Conservation (phyloP, 2,797 vertebrate species). For the Anisognathus igniventris region DNA sequence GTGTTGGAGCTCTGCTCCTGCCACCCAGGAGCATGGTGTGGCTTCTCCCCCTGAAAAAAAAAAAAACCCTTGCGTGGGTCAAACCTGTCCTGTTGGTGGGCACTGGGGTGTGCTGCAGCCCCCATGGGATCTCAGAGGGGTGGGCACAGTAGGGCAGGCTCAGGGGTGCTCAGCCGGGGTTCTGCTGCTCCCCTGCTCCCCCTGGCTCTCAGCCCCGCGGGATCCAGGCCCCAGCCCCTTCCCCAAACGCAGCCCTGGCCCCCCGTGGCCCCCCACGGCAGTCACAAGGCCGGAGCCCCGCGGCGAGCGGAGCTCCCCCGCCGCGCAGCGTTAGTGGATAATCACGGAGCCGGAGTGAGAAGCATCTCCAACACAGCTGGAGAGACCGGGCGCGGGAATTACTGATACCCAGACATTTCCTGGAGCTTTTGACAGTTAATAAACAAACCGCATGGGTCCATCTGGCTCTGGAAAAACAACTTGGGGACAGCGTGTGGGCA, state of each 20-base stretch:
- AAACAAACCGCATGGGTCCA: not conserved
- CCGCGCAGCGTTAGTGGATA: not conserved
- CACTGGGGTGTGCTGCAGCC: not conserved
- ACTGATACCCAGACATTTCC: slow-evolving; percentile 9
- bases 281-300: not conserved
- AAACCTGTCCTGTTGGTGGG: rapidly evolving
- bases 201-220: rapidly evolving
- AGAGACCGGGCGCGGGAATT: not conserved
- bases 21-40: rapidly evolving
- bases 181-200: not conserved
- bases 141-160: rapidly evolving
- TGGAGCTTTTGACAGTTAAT: not conserved
- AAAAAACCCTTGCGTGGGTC: rapidly evolving
- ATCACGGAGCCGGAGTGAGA: slow-evolving; percentile 37
- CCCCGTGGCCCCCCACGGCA: not conserved
- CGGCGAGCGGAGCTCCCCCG: not conserved
- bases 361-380: slow-evolving; percentile 36
- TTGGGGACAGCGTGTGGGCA: not conserved
- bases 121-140: rapidly evolving
- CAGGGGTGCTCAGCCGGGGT: rapidly evolving
- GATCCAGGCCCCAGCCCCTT: not conserved
- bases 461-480: not conserved
- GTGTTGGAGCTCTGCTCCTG: not conserved
- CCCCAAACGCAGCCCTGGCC: rapidly evolving
- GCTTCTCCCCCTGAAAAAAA: rapidly evolving